Percentiles rank a stretch among this genome's conserved stretches.
Evolutionary conservation across 2,797 vertebrate species (phyloP).

Genomic region (Malacoraja senta): DNA sequence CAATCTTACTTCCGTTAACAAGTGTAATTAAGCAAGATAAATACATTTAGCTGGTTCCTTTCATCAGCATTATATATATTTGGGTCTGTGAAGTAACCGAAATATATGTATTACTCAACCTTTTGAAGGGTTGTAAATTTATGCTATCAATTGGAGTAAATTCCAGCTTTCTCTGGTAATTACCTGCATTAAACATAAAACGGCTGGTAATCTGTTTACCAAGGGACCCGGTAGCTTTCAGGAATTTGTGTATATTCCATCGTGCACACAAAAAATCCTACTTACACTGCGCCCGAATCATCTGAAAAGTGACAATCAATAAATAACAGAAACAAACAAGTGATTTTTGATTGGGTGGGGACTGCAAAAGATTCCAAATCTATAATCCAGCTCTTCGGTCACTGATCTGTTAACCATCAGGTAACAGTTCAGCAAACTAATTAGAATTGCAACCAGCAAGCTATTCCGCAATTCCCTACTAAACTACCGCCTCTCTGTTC

Average conservation of each 20-base stretch:
- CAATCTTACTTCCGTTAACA: background rate
- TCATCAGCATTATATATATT: background rate
- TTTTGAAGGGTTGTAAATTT: background rate
- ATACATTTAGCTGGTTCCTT: background rate
- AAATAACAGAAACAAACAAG: background rate
- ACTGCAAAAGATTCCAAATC: background rate
- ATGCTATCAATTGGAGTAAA: background rate
- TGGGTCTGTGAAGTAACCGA: background rate
- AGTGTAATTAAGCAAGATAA: background rate
- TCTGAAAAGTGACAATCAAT: background rate
- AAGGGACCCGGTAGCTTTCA: background rate
- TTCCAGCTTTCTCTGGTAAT: background rate
- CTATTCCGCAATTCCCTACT: background rate
- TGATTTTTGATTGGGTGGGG: background rate
- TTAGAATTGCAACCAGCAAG: background rate
- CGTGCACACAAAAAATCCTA: background rate
- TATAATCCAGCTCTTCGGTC: background rate
- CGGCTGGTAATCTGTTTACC: background rate
- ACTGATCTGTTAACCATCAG: background rate
- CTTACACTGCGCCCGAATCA: background rate
- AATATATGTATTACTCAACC: background rate
- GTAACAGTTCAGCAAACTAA: background rate
- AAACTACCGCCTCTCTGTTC: background rate
- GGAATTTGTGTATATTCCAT: background rate
- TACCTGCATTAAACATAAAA: background rate